phyloP scores from a whole-genome alignment of 2,113 vertebrate genomes.

The human (Homo sapiens) region GRCh38 chr1:10550001-10550500 shows the following conservation, averaged over 20 bases:
- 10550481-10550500: background rate
- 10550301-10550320: background rate
- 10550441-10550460: background rate
- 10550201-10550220: background rate
- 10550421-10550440: background rate
- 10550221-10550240: background rate
- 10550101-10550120: background rate
- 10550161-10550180: background rate
- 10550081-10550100: background rate
- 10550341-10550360: background rate
- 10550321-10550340: background rate
- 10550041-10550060: background rate
- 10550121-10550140: background rate
- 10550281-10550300: background rate
- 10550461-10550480: background rate
- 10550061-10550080: background rate
- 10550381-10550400: background rate
- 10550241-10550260: background rate
- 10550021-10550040: background rate
- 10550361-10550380: background rate
- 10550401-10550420: background rate
- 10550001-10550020: background rate
- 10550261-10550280: background rate
- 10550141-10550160: background rate
- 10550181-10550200: background rate